phyloP scores from a whole-genome alignment of 1,140 invertebrate genomes.

The Pollicipes pollicipes region DNA sequence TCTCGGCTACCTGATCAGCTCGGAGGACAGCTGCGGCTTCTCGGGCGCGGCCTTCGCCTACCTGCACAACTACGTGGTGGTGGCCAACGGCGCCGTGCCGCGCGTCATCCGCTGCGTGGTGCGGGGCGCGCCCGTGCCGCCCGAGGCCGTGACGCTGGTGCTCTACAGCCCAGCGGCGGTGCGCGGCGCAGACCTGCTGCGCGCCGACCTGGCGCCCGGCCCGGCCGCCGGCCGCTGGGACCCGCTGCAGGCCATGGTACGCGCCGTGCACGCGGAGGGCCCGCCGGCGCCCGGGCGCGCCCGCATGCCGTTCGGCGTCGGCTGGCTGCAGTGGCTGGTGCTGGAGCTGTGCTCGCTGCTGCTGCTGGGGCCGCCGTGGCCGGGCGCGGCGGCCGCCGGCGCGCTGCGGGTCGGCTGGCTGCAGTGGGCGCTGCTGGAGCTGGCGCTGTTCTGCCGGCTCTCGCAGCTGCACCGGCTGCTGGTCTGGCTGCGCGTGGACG shows the following conservation, averaged over 20 bases:
- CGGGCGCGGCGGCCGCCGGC: too few species aligned
- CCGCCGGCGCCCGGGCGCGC: too few species aligned
- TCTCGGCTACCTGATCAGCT: not conserved
- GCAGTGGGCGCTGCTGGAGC: conserved; percentile 1
- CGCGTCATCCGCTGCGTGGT: not conserved
- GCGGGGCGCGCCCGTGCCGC: not conserved
- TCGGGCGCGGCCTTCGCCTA: not conserved
- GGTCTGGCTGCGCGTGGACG: not conserved
- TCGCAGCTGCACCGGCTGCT: not conserved
- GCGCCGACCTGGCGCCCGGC: not conserved
- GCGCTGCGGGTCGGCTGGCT: not conserved
- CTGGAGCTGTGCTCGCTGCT: not conserved
- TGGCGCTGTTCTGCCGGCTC: not conserved
- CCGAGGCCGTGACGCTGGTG: not conserved
- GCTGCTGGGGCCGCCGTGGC: not conserved
- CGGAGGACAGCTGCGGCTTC: not conserved
- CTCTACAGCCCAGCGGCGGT: not conserved
- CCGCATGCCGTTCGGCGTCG: not conserved
- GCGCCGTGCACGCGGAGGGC: not conserved
- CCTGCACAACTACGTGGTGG: not conserved
- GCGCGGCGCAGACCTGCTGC: not conserved
- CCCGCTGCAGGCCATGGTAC: not conserved
- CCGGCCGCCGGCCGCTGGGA: not conserved
- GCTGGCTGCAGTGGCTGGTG: not conserved
- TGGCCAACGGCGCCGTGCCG: not conserved